Evolutionary conservation across 2,113 vertebrate species (phyloP), one percentile per base, ranked within the genome.

Genomic region (Chelonoidis abingdonii): DNA sequence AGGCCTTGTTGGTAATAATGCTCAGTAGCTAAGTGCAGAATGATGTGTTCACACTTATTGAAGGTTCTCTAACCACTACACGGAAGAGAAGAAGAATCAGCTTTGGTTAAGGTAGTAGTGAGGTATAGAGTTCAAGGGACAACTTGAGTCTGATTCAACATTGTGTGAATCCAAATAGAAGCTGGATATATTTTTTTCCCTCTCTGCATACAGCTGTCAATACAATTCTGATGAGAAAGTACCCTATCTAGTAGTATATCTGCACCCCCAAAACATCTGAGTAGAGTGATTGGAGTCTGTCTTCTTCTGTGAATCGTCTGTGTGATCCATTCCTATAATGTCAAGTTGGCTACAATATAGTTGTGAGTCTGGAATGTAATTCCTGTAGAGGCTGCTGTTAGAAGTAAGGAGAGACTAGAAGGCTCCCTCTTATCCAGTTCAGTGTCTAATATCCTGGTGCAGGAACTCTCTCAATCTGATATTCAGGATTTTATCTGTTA

Each of bases 401-500:
- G 83, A 79, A 49, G 31, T 27, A 10, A 80, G 35, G 22, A 59
- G 17, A 24, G 35, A 89, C 53, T 41, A 41, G 41, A 56, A 29
- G 13, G 10, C 79, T 19, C 52, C 22, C 16, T 92, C 52, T 0
- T 3, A 7, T 50, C 25, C 50, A 52, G 19, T 17, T 75, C 41
- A 12, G 0, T 0, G 10, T 41, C 47, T 35, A 50, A 10, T 25
- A 31, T 9, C 47, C 1, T 2, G 1, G 1, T 25, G 47, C 47
- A 69, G 81, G 11, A 62, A 44, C 29, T 92, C 80, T 8, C 10
- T 13, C 3, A 27, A 47, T 41, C 59, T 85, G 86, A 52, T 72
- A 83, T 2, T 6, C 38, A 49, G 49, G 65, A 38, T 5, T 72
- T 89, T 80, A 49, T 65, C 49, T 47, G 56, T 27, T 57, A 54